A percentile compares a stretch with the other conserved stretches of the same genome.
phyloP scores from a whole-genome alignment of 2,888 invertebrate species.

The Scaptomyza tumidula region DNA sequence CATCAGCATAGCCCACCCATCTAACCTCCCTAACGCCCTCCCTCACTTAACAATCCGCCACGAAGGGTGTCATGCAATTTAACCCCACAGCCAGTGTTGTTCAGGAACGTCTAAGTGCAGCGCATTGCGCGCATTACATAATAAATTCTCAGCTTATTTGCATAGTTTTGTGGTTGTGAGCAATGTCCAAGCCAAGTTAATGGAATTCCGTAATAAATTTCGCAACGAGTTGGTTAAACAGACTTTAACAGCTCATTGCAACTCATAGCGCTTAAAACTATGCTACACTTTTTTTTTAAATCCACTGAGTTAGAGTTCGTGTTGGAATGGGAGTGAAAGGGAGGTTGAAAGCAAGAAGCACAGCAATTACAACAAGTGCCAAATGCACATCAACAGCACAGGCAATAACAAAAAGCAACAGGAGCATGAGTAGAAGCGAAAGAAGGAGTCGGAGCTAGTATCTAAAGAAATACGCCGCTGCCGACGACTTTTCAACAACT shows the following conservation, averaged over 20 bases:
- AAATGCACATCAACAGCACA: constrained; percentile 78
- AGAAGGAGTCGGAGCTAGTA: constrained; percentile 6
- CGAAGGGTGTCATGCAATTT: constrained; percentile 3
- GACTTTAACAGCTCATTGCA: constrained; percentile 66
- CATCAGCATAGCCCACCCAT: constrained; percentile 49
- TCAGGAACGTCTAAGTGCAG: constrained; percentile 54
- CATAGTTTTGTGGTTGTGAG: constrained; percentile 77
- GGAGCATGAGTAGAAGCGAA: neutral
- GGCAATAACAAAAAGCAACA: constrained; percentile 14
- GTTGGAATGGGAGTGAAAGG: neutral
- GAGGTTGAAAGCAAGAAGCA: constrained; percentile 11
- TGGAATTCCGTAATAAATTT: constrained; percentile 80
- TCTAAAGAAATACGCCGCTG: constrained; percentile 49
- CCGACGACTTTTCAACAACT: constrained; percentile 77
- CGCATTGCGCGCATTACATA: constrained; percentile 73
- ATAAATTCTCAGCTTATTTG: constrained; percentile 79
- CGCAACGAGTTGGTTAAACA: constrained; percentile 66
- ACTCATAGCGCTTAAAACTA: constrained; percentile 41
- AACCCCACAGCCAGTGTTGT: constrained; percentile 1
- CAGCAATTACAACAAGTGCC: constrained; percentile 79
- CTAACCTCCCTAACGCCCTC: neutral
- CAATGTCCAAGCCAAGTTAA: constrained; percentile 74
- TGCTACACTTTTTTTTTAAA: constrained; percentile 35
- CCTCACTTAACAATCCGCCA: neutral
- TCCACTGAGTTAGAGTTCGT: neutral